These are phyloP conservation scores for Erinaceus europaeus DNA, from an alignment of 2,113 vertebrate genomes.

Conservation along the genomic window DNA sequence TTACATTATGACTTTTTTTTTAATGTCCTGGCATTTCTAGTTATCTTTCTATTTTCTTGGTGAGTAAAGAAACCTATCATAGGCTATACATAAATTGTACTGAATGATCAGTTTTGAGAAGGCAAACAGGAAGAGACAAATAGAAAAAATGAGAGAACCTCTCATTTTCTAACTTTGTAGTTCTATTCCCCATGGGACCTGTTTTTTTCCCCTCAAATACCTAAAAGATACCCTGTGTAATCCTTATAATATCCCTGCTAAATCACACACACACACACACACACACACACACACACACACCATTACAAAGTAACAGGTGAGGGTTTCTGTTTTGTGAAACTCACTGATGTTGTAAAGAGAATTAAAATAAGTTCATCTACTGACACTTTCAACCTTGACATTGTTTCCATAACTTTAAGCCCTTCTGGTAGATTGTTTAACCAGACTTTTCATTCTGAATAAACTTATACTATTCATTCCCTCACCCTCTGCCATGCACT, in stretches of 20 bases:
- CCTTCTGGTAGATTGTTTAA: background rate
- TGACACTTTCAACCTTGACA: background rate
- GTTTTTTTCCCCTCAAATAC: background rate
- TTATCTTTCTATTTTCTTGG: constrained; percentile 23
- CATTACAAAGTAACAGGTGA: background rate
- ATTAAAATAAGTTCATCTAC: background rate
- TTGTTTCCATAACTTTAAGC: background rate
- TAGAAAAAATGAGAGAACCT: no score
- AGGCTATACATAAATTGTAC: background rate
- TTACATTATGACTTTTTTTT: background rate
- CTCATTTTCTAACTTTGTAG: background rate
- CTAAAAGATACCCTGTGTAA: background rate
- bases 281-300: no score
- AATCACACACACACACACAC: background rate
- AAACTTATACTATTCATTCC: background rate
- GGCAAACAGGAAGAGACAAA: background rate
- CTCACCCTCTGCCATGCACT: background rate
- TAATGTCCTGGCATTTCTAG: constrained; percentile 17
- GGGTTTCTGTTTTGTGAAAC: background rate
- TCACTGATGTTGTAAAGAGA: background rate
- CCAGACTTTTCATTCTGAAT: background rate
- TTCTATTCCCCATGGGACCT: background rate
- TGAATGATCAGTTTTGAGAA: background rate
- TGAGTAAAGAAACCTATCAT: background rate
- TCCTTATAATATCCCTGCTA: background rate